Conservation (phyloP, 2,113 vertebrate genomes). For the Pseudonaja textilis region DNA sequence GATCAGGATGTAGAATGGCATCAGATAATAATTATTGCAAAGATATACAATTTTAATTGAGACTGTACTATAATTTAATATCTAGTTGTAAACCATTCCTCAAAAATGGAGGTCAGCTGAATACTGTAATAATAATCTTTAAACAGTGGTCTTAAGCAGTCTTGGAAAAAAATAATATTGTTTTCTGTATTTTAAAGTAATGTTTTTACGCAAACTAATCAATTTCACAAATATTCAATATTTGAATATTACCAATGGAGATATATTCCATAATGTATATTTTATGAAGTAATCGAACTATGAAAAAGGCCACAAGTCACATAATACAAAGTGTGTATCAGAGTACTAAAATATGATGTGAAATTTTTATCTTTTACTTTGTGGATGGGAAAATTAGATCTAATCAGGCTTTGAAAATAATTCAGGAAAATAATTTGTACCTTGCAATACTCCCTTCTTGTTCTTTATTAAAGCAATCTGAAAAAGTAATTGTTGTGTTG, state of each 20-base stretch:
- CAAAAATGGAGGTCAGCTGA: slow-evolving; percentile 10
- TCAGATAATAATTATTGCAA: slow-evolving; percentile 56
- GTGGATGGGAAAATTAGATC: not conserved
- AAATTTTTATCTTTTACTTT: not conserved
- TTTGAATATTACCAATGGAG: not conserved
- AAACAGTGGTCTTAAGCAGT: not conserved
- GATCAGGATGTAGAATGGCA: slow-evolving; percentile 36
- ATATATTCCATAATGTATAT: not conserved
- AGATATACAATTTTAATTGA: slow-evolving; percentile 38
- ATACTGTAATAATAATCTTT: not conserved
- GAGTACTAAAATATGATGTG: not conserved
- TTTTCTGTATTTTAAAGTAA: slow-evolving; percentile 1
- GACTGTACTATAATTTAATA: slow-evolving; percentile 1
- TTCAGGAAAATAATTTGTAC: not conserved
- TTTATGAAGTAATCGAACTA: not conserved
- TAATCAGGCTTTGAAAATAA: not conserved
- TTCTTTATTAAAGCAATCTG: not conserved
- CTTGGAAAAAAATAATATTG: not conserved
- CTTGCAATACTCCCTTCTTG: not conserved
- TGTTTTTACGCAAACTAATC: not conserved
- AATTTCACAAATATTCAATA: not conserved
- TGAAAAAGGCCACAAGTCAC: not conserved
- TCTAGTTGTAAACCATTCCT: slow-evolving; percentile 38
- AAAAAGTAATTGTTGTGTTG: not conserved
- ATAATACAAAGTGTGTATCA: not conserved